Base-by-base conservation (phyloP, 2,888 invertebrate genomes). In the Neuroscelio doddi region DNA sequence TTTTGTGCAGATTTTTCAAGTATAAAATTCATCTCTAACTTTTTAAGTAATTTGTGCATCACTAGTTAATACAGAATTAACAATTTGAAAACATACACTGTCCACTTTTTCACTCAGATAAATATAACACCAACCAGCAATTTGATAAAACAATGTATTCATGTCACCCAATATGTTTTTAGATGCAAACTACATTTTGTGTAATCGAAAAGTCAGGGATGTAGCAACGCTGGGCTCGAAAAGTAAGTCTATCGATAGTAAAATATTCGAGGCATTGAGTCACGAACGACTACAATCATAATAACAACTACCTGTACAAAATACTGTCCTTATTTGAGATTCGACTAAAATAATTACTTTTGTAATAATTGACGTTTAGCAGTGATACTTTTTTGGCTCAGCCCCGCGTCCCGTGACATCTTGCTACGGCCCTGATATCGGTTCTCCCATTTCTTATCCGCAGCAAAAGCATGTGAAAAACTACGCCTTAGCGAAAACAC, bases 281-380 rank as follows among this genome's bases (percentile, higher is more conserved):
- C 29, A 9, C 44, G 52, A 44, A 30, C 27, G 14, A 46, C 29
- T 10, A 47, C 24, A 47, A 47, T 34, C 34, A 39, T 56, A 39
- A 47, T 49, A 47, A 47, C 26, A 47, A 14, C 58, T 58, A 51
- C 51, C 51, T 58, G 51, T 51, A 58, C 58, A 58, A n/a, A n/a
- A 41, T 39, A 55, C 46, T 55, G 47, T 55, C 46, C 44, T 55
- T 58, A 45, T 45, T 38, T 46, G 41, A 32, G 38, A 50, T 27
- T 51, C 38, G 39, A 58, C 10, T 45, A 51, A 58, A 58, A 45
- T 44, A 45, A 58, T 58, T 51, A 51, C 55, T 49, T 45, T 41
- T 38, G 21, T 55, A 38, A 45, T 62, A 62, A 62, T 62, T 62
- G 62, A 62, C 62, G 36, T 62, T 62, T 8, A 44, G 21, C 44